phyloP scores from a whole-genome alignment of 1,140 invertebrate genomes.

The Himalopsyche phryganea region DNA sequence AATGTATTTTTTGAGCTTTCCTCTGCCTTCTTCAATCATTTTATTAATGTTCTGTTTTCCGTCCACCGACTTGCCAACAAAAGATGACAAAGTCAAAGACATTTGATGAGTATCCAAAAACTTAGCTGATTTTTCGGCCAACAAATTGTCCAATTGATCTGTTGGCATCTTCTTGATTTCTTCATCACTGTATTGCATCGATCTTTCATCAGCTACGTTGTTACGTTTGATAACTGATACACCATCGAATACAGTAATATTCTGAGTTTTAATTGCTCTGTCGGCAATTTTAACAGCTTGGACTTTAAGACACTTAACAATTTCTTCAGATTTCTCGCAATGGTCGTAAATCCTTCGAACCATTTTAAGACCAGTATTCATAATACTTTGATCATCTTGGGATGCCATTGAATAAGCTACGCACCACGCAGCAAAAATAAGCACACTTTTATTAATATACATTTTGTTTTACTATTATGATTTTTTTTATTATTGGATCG shows the following conservation, averaged over 20 bases:
- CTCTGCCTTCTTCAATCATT: constrained; percentile 54
- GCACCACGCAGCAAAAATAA: constrained; percentile 39
- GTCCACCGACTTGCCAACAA: constrained; percentile 37
- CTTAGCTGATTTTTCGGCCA: constrained; percentile 55
- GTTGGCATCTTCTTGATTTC: constrained; percentile 50
- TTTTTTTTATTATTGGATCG: neutral
- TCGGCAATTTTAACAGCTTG: constrained; percentile 61
- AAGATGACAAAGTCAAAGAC: constrained; percentile 51
- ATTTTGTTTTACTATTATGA: constrained; percentile 5
- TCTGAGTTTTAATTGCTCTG: constrained; percentile 59
- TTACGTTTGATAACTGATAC: constrained; percentile 51
- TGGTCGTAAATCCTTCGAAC: constrained; percentile 57
- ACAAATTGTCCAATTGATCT: constrained; percentile 53
- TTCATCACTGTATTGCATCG: constrained; percentile 50
- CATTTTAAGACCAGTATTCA: constrained; percentile 43
- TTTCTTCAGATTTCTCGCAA: constrained; percentile 58
- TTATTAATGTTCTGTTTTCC: constrained; percentile 38
- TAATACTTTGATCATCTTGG: constrained; percentile 37
- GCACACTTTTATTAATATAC: constrained; percentile 14
- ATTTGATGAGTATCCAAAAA: constrained; percentile 61
- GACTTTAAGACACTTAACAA: constrained; percentile 65
- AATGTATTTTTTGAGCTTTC: constrained; percentile 56
- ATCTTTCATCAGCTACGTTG: constrained; percentile 44
- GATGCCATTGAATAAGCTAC: constrained; percentile 38
- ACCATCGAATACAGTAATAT: constrained; percentile 61